Base-by-base conservation (phyloP, 2,797 vertebrate genomes). In the Tenualosa thibaudeaui region DNA sequence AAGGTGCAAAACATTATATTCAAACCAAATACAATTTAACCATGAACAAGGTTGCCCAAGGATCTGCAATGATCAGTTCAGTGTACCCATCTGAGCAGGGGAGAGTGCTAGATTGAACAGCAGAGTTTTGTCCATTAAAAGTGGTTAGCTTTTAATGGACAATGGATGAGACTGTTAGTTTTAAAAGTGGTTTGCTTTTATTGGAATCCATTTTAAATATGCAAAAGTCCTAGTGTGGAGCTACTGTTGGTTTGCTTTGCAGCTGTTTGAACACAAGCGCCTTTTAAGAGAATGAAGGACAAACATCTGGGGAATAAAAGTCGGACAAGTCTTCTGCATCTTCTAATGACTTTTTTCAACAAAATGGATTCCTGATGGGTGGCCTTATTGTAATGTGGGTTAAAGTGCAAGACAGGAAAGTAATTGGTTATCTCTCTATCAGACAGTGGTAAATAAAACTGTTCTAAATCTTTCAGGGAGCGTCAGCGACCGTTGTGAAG, bases 391-490 rank as follows among this genome's bases (percentile, higher is more conserved):
- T 58, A n/a, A 82, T 82, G 50, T 84, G 75, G 89, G 81, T 89
- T 90, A 84, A 82, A 81, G 50, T 81, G 81, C 81, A 58, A 46
- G 65, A 71, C 43, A 81, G 83, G 53, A 85, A 89, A 54, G 81
- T 85, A 87, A 84, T 84, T 82, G 49, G 26, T 82, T 83, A 43
- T 82, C 31, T 84, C 81, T 84, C 26, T 81, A 86, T 85, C 85
- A 65, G 83, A 83, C 58, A 81, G 84, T 37, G 81, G 84, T 75
- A 78, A 83, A 91, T 86, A 88, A 78, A 90, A 91, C 89, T 84
- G 87, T 91, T 88, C 92, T 78, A 94, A 93, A 94, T 94, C 93
- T 93, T 90, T 19, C 86, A 90, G 71, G 88, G 91, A 91, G 92
- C 88, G 22, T 89, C 90, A 88, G 89, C 85, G 89, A 91, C 89